Conservation (phyloP, 2,797 vertebrate genomes). For the Botia kubotai region DNA sequence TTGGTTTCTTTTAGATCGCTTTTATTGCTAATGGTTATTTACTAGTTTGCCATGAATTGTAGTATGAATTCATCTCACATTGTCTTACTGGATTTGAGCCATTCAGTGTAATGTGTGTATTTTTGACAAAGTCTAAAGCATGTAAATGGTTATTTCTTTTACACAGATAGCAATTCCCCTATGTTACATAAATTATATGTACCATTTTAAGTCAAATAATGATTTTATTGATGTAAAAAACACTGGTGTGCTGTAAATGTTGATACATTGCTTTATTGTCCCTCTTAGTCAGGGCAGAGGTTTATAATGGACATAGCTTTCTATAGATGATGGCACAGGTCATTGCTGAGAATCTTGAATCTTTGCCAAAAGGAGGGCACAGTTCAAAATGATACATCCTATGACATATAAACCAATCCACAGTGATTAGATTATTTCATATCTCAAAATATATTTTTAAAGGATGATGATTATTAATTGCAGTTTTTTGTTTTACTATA, state of each 20-base stretch:
- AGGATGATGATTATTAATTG: neutral
- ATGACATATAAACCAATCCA: slow-evolving; percentile 16
- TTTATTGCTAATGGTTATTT: slow-evolving; percentile 15
- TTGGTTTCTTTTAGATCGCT: neutral
- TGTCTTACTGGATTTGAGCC: slow-evolving; percentile 1
- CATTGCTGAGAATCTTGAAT: slow-evolving; percentile 12
- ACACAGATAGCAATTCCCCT: neutral
- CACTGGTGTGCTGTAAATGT: slow-evolving; percentile 22
- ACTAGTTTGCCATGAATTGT: neutral
- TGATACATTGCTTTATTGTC: slow-evolving; percentile 38
- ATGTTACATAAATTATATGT: neutral
- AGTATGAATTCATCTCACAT: neutral
- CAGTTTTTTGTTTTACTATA: slow-evolving; percentile 5
- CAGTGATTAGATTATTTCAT: slow-evolving; percentile 14
- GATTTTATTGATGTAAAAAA: slow-evolving; percentile 11
- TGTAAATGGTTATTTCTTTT: slow-evolving; percentile 4
- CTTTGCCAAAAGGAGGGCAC: neutral
- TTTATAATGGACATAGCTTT: slow-evolving; percentile 1
- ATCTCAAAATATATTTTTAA: slow-evolving; percentile 37
- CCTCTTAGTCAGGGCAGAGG: neutral
- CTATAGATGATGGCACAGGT: slow-evolving; percentile 2
- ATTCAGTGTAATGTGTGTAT: neutral
- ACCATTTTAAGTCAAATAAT: neutral
- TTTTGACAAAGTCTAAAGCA: neutral
- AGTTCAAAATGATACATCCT: neutral